Conservation (phyloP, 2,797 vertebrate genomes). For the Dryobates pubescens region DNA sequence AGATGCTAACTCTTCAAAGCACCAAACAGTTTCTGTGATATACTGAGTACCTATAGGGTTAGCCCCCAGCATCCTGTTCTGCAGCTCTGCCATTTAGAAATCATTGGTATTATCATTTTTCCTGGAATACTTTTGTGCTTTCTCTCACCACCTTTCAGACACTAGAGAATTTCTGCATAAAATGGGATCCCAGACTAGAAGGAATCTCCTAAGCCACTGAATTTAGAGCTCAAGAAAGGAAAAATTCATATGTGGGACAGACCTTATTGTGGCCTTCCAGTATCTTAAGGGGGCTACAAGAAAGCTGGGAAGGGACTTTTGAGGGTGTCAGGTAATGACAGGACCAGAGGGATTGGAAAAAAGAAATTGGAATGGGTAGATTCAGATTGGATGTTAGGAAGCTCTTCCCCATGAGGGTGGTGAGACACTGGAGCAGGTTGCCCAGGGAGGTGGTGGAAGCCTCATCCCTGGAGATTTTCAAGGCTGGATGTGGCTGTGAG, state of each 20-base stretch:
- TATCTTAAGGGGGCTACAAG: no score
- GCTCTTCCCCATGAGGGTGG: no score
- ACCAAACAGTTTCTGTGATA: background rate
- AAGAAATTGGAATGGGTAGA: no score
- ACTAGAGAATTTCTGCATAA: background rate
- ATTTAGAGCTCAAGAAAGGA: background rate
- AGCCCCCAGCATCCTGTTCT: background rate
- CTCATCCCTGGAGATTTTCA: no score
- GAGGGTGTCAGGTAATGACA: no score
- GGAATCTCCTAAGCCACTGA: background rate
- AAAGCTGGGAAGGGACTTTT: no score
- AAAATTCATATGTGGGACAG: background rate
- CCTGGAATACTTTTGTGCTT: background rate
- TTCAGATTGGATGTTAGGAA: no score
- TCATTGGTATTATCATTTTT: background rate
- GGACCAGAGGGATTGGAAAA: no score
- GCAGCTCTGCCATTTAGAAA: background rate
- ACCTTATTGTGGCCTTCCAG: no score
- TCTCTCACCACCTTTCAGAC: background rate
- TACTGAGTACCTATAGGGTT: background rate
- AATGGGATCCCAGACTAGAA: background rate
- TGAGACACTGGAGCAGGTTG: no score
- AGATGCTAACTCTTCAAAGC: conserved; percentile 4
- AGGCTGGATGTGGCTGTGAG: no score
- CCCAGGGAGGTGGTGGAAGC: no score